Evolutionary conservation across 2,888 invertebrate genomes (phyloP), one percentile per base, ranked within the genome.

Genomic region (Eilema sororculum): DNA sequence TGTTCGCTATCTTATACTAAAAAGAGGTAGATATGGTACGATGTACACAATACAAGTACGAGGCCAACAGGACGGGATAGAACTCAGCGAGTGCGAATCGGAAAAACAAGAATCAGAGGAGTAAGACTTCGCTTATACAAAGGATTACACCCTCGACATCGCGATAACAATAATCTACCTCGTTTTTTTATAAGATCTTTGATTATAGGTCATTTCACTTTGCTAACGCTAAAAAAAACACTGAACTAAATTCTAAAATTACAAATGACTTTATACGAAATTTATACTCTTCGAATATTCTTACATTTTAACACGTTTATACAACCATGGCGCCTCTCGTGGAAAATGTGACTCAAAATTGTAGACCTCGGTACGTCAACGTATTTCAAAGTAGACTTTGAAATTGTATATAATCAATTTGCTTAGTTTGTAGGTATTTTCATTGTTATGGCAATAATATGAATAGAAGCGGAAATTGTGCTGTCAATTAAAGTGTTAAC

Each of bases 401-500:
- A 76, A 66, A 74, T 76, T 84, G 85, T 84, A 82, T 74, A 84
- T 81, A 81, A 73, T 78, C 65, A 78, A 82, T 81, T 78, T 82
- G 66, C 74, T 74, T 78, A 78, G 74, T 80, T 73, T 71, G 69
- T 79, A 79, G 77, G 71, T 63, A 58, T 68, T 41, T 57, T 72
- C 68, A 74, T 66, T 79, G 71, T 72, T 76, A 83, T 79, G 83
- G 86, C 85, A 85, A 85, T 87, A 84, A 84, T 77, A 76, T 76
- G 68, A 64, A 74, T 56, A 67, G 79, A 74, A 80, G 82, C 78
- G 56, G 25, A 66, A 62, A 57, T 62, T 57, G 73, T 73, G 69
- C 82, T 78, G 87, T 87, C 87, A 87, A 87, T 87, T 87, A 87
- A 68, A 52, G 71, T 46, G 58, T 78, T 77, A 73, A 80, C 74